These are phyloP conservation scores for Tholera decimalis DNA, from an alignment of 2,888 invertebrate genomes.

Conservation along the genomic window DNA sequence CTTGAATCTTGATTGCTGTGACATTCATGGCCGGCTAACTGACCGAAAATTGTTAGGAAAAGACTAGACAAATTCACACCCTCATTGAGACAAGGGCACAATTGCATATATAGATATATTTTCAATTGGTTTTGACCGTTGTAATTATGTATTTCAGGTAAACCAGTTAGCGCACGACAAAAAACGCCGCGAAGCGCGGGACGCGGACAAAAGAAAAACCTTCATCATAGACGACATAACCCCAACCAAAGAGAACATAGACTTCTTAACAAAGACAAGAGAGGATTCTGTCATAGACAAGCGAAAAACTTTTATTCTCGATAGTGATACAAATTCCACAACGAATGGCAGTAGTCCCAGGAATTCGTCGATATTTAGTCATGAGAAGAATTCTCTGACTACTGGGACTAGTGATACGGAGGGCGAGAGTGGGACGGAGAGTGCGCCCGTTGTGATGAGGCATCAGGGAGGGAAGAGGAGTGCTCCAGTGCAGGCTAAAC, in stretches of 20 bases:
- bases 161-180: conserved; percentile 79
- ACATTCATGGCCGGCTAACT: neutral
- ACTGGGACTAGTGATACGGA: conserved; percentile 86
- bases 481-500: conserved; percentile 76
- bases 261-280: conserved; percentile 75
- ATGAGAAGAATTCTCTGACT: conserved; percentile 79
- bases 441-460: conserved; percentile 83
- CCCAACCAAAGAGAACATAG: conserved; percentile 85
- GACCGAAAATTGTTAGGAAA: neutral
- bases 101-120: no score
- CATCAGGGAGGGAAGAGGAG: conserved; percentile 74
- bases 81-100: no score
- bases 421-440: conserved; percentile 86
- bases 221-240: conserved; percentile 85
- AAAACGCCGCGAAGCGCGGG: conserved; percentile 74
- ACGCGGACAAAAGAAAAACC: conserved; percentile 83
- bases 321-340: conserved; percentile 88
- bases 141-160: conserved; percentile 70
- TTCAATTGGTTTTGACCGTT: no score
- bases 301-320: conserved; percentile 86
- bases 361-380: conserved; percentile 87
- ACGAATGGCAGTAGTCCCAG: conserved; percentile 88
- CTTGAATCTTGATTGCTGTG: no score
- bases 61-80: neutral
- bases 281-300: conserved; percentile 80